phyloP scores from a whole-genome alignment of 2,113 vertebrate genomes.

The Saimiri boliviensis region DNA sequence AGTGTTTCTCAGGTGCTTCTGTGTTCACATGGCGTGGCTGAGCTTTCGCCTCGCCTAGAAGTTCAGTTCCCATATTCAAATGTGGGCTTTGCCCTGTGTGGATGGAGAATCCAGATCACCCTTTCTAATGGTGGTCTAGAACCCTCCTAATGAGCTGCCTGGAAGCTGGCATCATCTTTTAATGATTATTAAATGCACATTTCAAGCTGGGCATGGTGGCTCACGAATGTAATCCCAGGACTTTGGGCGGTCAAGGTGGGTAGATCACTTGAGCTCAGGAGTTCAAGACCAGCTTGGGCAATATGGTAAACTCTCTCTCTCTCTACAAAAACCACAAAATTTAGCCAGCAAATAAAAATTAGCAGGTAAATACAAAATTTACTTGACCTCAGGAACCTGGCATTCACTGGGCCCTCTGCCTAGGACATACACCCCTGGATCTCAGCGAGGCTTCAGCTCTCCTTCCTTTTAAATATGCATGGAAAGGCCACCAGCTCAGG shows the following conservation, averaged over 20 bases:
- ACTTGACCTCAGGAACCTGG: background rate
- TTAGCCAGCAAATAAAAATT: too few relatives aligned
- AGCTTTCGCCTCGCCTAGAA: accelerated
- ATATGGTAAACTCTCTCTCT: too few relatives aligned
- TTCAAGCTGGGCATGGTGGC: too few relatives aligned
- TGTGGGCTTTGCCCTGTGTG: accelerated
- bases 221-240: too few relatives aligned
- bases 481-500: background rate
- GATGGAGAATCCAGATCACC: accelerated
- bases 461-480: background rate
- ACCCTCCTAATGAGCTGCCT: accelerated
- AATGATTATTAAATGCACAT: accelerated
- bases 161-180: accelerated
- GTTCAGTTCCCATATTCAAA: accelerated
- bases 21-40: accelerated
- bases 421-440: background rate
- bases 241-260: too few relatives aligned
- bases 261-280: too few relatives aligned
- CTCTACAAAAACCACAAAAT: too few relatives aligned
- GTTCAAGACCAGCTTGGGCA: too few relatives aligned
- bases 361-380: too few relatives aligned
- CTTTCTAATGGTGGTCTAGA: accelerated
- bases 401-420: background rate
- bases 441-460: background rate
- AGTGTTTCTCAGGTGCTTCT: accelerated